Evolutionary conservation across 2,113 vertebrate species (phyloP).

Genomic region (Numenius arquata): DNA sequence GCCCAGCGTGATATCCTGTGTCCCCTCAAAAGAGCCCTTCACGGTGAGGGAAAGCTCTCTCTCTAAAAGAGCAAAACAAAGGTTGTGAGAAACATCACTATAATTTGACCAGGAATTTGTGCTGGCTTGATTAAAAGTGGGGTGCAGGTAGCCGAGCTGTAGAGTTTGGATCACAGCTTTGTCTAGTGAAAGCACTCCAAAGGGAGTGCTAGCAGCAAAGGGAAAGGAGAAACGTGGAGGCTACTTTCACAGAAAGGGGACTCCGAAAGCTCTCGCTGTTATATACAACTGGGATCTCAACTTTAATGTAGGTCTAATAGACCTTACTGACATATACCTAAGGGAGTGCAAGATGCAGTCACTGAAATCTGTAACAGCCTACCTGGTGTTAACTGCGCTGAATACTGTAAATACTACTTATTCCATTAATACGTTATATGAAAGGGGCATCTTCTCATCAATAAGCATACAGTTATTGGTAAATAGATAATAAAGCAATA

Average conservation of each 20-base stretch:
- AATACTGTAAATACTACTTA: not conserved
- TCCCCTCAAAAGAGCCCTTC: conserved; percentile 77
- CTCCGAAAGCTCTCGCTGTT: not conserved
- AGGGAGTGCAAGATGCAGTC: not conserved
- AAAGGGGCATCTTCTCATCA: not conserved
- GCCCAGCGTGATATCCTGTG: not conserved
- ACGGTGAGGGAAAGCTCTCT: conserved; percentile 74
- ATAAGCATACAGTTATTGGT: not conserved
- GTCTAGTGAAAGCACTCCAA: not conserved
- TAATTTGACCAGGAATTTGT: not conserved
- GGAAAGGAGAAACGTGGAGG: not conserved
- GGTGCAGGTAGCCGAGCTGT: not conserved
- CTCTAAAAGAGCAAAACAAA: conserved; percentile 31
- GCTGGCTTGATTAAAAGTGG: not conserved
- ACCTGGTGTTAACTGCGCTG: not conserved
- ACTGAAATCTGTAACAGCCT: not conserved
- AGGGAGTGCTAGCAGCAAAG: not conserved
- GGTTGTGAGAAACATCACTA: not conserved
- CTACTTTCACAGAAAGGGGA: not conserved
- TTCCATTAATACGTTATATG: not conserved
- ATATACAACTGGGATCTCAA: not conserved
- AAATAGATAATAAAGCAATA: not conserved
- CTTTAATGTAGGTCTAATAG: not conserved
- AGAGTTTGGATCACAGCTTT: not conserved
- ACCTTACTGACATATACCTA: not conserved